phyloP scores from a whole-genome alignment of 2,113 vertebrate species.

The Mus spicilegus region DNA sequence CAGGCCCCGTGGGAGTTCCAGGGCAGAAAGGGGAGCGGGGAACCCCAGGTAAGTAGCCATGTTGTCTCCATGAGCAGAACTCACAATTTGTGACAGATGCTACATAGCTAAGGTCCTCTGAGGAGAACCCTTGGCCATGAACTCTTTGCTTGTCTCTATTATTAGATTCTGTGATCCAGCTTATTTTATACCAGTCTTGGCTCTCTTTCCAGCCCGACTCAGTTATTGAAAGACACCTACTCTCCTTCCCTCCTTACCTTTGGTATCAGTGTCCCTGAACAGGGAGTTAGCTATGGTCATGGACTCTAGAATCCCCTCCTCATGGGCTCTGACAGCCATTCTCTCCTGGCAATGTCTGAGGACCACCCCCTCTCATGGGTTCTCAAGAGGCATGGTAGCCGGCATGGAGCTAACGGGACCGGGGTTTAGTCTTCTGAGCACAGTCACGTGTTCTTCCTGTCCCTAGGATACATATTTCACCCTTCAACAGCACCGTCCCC shows the following conservation, averaged over 20 bases:
- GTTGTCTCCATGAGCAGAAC: neutral
- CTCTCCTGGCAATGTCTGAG: neutral
- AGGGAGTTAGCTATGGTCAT: too few relatives aligned
- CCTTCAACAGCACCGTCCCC: neutral
- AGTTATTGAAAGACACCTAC: neutral
- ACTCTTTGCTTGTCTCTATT: rapidly evolving
- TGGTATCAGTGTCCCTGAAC: neutral
- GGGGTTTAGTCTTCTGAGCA: neutral
- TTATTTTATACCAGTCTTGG: too few relatives aligned
- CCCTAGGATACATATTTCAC: neutral
- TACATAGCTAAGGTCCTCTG: neutral
- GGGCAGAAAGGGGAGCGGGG: constrained; percentile 92
- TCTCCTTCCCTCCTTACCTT: neutral
- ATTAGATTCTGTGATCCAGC: rapidly evolving
- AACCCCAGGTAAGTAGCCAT: constrained; percentile 87
- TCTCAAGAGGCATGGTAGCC: neutral
- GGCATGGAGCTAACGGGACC: neutral
- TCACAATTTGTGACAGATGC: neutral
- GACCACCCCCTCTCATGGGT: too few relatives aligned
- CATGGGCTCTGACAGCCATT: neutral
- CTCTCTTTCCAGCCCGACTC: neutral
- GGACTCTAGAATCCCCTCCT: neutral
- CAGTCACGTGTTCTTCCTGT: neutral
- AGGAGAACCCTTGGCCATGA: neutral
- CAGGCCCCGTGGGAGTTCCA: constrained; percentile 86